phyloP scores from a whole-genome alignment of 2,888 invertebrate species.

The Leuctra nigra region DNA sequence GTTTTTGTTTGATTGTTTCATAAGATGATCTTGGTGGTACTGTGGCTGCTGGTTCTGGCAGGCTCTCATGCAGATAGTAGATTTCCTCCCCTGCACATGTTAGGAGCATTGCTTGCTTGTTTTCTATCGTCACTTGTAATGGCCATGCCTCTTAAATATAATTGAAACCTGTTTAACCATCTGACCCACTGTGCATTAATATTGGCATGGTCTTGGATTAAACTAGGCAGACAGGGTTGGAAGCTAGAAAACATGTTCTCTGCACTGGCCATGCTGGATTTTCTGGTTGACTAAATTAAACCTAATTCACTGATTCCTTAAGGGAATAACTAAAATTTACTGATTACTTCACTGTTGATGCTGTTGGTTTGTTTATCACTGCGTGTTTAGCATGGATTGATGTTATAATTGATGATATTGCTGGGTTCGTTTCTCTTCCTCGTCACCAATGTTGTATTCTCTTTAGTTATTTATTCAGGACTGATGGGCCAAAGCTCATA shows the following conservation, averaged over 20 bases:
- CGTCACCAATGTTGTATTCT: constrained; percentile 1
- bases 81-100: background rate
- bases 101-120: background rate
- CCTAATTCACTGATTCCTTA: too few relatives aligned
- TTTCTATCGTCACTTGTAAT: background rate
- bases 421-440: background rate
- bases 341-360: too few relatives aligned
- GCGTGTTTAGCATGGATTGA: too few relatives aligned
- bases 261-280: background rate
- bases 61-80: background rate
- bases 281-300: background rate
- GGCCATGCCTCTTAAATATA: background rate
- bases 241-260: background rate
- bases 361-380: too few relatives aligned
- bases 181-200: background rate
- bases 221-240: background rate
- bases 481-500: too few relatives aligned
- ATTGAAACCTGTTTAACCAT: background rate
- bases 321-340: too few relatives aligned
- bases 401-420: too few relatives aligned
- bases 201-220: background rate
- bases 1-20: background rate
- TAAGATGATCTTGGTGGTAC: background rate
- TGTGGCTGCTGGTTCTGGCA: background rate
- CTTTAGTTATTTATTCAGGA: too few relatives aligned